Evolutionary conservation across 2,797 vertebrate genomes (phyloP).

Genomic region (Ctenopoma kingsleyae): DNA sequence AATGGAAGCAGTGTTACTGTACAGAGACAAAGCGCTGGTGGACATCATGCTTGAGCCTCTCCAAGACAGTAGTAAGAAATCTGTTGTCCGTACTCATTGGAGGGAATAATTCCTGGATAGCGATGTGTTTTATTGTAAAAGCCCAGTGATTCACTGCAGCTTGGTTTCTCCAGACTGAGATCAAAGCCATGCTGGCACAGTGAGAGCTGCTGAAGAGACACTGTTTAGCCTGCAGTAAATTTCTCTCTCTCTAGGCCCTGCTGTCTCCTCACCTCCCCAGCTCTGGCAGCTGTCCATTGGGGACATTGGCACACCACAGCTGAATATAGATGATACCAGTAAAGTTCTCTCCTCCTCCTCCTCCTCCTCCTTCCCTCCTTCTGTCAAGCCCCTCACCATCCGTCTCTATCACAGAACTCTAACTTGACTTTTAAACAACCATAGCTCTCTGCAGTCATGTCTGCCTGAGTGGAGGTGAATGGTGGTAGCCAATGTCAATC

Average conservation of each 20-base stretch:
- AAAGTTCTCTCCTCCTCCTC: slow-evolving; percentile 35
- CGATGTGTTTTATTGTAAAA: slow-evolving; percentile 65
- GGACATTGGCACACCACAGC: slow-evolving; percentile 33
- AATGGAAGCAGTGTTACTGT: background rate
- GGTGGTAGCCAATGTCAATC: slow-evolving; percentile 47
- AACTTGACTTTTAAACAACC: slow-evolving; percentile 36
- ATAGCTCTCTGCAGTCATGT: slow-evolving; percentile 14
- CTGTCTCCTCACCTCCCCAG: slow-evolving; percentile 47
- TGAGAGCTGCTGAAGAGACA: slow-evolving; percentile 39
- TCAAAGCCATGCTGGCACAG: slow-evolving; percentile 62
- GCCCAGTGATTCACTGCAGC: slow-evolving; percentile 72
- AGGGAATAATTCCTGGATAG: slow-evolving; percentile 50
- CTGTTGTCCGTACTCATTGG: slow-evolving; percentile 44
- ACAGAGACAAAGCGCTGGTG: background rate
- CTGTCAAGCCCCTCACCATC: slow-evolving; percentile 34
- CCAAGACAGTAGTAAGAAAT: slow-evolving; percentile 53
- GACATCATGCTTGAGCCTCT: slow-evolving; percentile 14
- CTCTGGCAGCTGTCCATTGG: slow-evolving; percentile 51
- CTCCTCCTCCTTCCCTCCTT: slow-evolving; percentile 20
- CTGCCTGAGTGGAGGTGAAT: slow-evolving; percentile 33
- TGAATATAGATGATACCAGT: slow-evolving; percentile 44
- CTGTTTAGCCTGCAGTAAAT: slow-evolving; percentile 60
- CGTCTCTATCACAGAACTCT: slow-evolving; percentile 15
- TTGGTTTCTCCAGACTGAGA: slow-evolving; percentile 66
- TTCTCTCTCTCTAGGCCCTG: slow-evolving; percentile 24